Evolutionary conservation across 1,140 invertebrate genomes (phyloP), one percentile per base, ranked within the genome.

Genomic region (Bombus sylvicola): DNA sequence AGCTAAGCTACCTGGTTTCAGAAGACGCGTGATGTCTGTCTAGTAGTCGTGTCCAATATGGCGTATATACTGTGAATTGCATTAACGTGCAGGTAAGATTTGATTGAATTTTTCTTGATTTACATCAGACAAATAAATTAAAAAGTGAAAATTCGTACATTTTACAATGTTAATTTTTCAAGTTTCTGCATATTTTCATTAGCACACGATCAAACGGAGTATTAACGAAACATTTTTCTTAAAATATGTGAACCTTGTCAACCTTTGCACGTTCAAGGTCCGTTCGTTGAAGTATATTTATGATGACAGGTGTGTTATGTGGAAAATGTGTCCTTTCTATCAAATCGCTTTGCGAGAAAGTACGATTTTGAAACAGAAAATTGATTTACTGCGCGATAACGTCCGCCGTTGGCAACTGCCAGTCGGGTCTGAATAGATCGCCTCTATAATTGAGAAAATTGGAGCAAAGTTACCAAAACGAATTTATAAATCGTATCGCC

Each of bases 21-120:
- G 64, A 78, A 71, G 62, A 78, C 85, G 85, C 81, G 59, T 81
- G 77, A 81, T 85, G 37, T 84, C 77, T 76, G 66, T 81, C 75
- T 53, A 90, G 89, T 71, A 91, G 87, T 90, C 89, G 89, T 91
- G 87, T 91, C 87, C 90, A 91, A 91, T 83, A 91, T 91, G 90
- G 90, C 90, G 90, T 77, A 57, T 72, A 78, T 85, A 90, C 81
- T 53, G 77, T 83, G 77, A 83, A 69, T 74, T 69, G 73, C 64
- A 57, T 88, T 90, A 82, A 87, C 39, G 62, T 85, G 90, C 90
- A 90, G 90, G 90, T 91, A 88, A 90, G 87, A 57, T 22, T 37
- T 31, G 10, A 8, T n/a, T 59, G 9, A 34, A 79, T 80, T 62
- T 81, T 39, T 81, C 13, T 22, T 41, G 13, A n/a, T 34, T 43